Evolutionary conservation across 2,113 vertebrate genomes (phyloP).

Genomic region (Cygnus buccinator): DNA sequence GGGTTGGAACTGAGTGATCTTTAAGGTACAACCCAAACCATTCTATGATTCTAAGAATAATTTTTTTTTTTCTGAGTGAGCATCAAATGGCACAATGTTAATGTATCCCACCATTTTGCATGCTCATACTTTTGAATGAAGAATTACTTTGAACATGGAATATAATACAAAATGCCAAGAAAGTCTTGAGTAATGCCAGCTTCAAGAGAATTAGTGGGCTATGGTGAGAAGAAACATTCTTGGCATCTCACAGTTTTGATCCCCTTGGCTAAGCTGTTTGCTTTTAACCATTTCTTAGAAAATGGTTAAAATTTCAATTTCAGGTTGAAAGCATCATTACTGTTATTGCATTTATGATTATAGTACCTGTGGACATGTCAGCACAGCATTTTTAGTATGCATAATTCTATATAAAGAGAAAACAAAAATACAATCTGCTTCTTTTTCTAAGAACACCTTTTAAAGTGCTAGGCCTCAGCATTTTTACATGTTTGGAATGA

Average conservation of each 20-base stretch:
- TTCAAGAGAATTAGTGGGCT: slow-evolving; percentile 8
- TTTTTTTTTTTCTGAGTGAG: neutral
- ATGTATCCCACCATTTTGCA: neutral
- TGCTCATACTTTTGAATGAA: neutral
- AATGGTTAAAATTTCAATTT: neutral
- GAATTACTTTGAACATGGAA: slow-evolving; percentile 2
- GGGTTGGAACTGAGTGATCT: neutral
- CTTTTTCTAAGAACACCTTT: neutral
- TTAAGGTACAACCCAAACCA: neutral
- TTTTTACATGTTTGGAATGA: neutral
- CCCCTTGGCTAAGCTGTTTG: neutral
- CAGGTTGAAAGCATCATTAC: neutral
- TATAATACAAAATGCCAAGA: slow-evolving; percentile 6
- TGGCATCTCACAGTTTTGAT: slow-evolving; percentile 5
- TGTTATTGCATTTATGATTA: neutral
- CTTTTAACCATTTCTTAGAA: neutral
- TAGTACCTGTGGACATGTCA: neutral
- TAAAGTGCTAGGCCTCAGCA: neutral
- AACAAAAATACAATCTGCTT: neutral
- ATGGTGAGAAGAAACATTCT: neutral
- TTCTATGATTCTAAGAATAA: neutral
- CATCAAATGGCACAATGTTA: neutral
- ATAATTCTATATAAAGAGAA: neutral
- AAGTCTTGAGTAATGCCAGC: neutral
- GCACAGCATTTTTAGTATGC: neutral